These are phyloP conservation scores for Cephus nigrinus DNA, from an alignment of 2,888 invertebrate species.

Conservation along the genomic window DNA sequence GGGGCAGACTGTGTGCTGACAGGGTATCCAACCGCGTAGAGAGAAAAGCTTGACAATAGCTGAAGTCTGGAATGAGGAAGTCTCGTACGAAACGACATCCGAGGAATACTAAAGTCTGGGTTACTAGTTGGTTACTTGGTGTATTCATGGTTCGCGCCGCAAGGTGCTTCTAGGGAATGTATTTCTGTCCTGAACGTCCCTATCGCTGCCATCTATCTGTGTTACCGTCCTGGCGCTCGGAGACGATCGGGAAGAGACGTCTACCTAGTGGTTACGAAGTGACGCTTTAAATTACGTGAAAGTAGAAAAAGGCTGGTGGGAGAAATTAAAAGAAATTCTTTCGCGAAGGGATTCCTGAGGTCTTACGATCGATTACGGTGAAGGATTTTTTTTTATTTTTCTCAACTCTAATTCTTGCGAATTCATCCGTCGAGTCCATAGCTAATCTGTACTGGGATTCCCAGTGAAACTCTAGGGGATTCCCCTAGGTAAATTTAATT, in stretches of 20 bases:
- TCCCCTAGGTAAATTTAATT: neutral
- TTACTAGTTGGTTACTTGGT: slow-evolving; percentile 50
- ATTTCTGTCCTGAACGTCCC: slow-evolving; percentile 33
- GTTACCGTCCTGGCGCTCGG: neutral
- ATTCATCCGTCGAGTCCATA: neutral
- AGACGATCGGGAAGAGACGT: neutral
- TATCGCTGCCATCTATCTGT: neutral
- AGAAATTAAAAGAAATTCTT: neutral
- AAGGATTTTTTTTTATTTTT: neutral
- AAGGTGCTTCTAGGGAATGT: slow-evolving; percentile 44
- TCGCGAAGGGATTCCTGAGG: too few relatives aligned
- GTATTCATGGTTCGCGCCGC: slow-evolving; percentile 44
- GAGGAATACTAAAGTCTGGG: slow-evolving; percentile 63
- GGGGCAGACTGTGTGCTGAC: neutral
- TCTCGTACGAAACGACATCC: slow-evolving; percentile 49
- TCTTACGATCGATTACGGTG: neutral
- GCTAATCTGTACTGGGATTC: neutral
- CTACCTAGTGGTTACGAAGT: neutral
- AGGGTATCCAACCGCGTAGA: slow-evolving; percentile 21
- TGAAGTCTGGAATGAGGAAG: slow-evolving; percentile 60
- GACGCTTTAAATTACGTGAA: neutral
- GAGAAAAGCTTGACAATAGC: slow-evolving; percentile 46
- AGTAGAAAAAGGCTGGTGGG: neutral
- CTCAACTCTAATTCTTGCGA: neutral
- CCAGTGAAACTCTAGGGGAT: neutral